Percentiles rank a stretch among this genome's conserved stretches.
phyloP scores from a whole-genome alignment of 2,797 vertebrate genomes.

The Gallinago nigripennis region DNA sequence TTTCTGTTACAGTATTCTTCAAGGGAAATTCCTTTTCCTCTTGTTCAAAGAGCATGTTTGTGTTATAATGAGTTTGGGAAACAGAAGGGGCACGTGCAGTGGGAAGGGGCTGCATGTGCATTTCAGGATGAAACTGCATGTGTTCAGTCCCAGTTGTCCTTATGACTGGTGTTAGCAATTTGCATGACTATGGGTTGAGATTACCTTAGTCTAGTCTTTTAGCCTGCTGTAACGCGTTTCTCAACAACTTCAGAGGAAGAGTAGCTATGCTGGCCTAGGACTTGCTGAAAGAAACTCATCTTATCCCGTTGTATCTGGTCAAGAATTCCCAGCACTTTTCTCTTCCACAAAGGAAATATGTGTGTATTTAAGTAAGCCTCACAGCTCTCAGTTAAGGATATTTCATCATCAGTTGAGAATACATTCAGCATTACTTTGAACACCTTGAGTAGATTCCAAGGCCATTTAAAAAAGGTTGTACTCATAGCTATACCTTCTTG shows the following conservation, averaged over 20 bases:
- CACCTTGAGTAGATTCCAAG: not conserved
- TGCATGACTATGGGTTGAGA: not conserved
- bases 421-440: not conserved
- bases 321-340: not conserved
- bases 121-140: not conserved
- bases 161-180: not conserved
- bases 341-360: not conserved
- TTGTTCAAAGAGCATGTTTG: not conserved
- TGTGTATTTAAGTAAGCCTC: not conserved
- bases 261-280: not conserved
- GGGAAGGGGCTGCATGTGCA: not conserved
- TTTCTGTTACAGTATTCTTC: not conserved
- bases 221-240: not conserved
- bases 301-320: not conserved
- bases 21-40: not conserved
- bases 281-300: not conserved
- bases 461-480: not conserved
- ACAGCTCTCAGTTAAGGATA: not conserved
- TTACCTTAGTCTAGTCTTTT: not conserved
- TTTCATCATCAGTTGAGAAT: not conserved
- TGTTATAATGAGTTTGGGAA: not conserved
- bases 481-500: not conserved
- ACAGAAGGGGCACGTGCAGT: not conserved
- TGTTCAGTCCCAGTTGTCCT: not conserved
- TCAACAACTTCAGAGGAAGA: not conserved